Base-by-base conservation (phyloP, 2,888 invertebrate genomes). In the Clistopyga incitator region DNA sequence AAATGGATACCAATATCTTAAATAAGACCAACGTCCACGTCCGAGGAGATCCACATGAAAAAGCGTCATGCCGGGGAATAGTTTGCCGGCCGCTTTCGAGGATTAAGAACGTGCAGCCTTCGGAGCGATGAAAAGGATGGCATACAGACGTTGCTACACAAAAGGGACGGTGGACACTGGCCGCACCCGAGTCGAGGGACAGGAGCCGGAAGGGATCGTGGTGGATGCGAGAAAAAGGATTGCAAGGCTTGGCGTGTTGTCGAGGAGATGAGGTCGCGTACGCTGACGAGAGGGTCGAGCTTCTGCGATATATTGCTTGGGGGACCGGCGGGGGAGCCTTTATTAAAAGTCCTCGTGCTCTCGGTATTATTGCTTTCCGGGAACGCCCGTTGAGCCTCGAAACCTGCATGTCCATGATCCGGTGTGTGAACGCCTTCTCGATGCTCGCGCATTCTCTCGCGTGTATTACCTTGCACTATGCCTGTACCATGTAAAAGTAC, bases 351-450 rank as follows among this genome's bases (percentile, higher is more conserved):
- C 87, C 88, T 90, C 56, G 42, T 56, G 42, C 71, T 74, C 64
- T 64, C 45, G 87, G 88, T 88, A 89, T 90, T 90, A 90, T 90
- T 90, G 89, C 90, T 90, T 89, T 89, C 87, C 88, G 87, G 84
- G 86, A 87, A 86, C 88, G 72, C 72, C 68, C 72, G 89, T 87
- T 86, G 87, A 84, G 88, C 85, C 88, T 87, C 88, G 87, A 89
- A 89, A 90, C 89, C 87, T 86, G 84, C 89, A 85, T 89, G 89
- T 89, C 84, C 87, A 87, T 87, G 82, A 88, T 89, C 25, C 6
- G 42, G 38, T 20, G n/a, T 1, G 56, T 23, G 29, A 38, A 13
- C 34, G 15, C 25, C 15, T 2, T 50, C 45, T 18, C n/a, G 13
- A 68, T 13, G 68, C 59, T 29, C 59, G 20, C 56, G 47, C 50